Percentiles rank a stretch among this genome's conserved stretches.
Evolutionary conservation across 1,140 invertebrate genomes (phyloP).

Genomic region (Drosophila biarmipes): DNA sequence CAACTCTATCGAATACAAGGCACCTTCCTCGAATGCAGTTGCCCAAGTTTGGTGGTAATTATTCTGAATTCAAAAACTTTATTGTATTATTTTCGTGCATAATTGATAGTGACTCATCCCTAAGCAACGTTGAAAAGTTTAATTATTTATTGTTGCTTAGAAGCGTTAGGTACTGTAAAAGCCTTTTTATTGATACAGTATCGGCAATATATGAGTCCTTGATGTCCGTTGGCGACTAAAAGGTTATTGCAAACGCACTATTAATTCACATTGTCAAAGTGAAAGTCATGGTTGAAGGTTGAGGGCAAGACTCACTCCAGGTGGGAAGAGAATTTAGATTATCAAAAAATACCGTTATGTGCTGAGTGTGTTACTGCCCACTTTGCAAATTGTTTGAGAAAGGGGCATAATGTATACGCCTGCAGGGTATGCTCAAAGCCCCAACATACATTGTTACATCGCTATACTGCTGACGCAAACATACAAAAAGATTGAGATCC

Average conservation of each 20-base stretch:
- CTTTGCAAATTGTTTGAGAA: slow-evolving; percentile 7
- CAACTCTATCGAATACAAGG: background rate
- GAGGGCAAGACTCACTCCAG: no score
- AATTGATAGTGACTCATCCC: background rate
- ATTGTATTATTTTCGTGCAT: background rate
- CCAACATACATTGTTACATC: slow-evolving; percentile 2
- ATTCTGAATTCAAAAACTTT: slow-evolving; percentile 3
- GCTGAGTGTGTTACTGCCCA: slow-evolving; percentile 1
- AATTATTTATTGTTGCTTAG: no score
- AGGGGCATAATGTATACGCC: slow-evolving; percentile 2
- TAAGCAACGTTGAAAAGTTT: background rate
- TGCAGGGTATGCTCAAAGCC: slow-evolving; percentile 2
- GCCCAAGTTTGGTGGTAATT: slow-evolving; percentile 2
- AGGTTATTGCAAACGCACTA: no score
- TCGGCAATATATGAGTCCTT: no score
- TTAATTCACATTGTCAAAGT: no score
- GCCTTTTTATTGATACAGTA: no score
- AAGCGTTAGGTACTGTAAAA: slow-evolving; percentile 3
- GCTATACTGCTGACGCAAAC: background rate
- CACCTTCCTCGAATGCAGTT: slow-evolving; percentile 4
- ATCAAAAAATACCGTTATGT: no score
- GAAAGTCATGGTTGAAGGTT: no score
- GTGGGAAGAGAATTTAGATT: no score
- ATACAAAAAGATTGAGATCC: background rate
- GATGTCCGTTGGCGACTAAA: no score